Evolutionary conservation across 92 coral and sea anemone species (phyloP), one percentile per base, ranked within the genome.

Genomic region (Palythoa grandiflora): DNA sequence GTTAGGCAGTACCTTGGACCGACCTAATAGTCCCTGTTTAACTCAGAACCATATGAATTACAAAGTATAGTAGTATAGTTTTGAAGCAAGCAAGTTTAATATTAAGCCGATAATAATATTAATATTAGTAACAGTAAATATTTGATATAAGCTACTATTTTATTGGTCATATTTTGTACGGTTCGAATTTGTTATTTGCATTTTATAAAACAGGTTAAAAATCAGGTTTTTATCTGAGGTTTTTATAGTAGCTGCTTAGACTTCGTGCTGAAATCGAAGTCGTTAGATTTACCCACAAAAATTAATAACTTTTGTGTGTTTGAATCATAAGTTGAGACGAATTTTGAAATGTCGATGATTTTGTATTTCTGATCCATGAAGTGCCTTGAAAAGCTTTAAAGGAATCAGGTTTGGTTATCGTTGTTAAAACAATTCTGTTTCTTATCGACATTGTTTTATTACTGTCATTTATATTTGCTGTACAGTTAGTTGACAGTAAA

Each of bases 281-380:
- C 36, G 20, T 50, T 28, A 36, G 5, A 55, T 77, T 53, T 21
- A 28, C 68, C 51, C 11, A 6, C 20, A 65, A 13, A 50, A 54
- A 17, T 17, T 47, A 40, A 9, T 21, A 14, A 15, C 16, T 8
- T 44, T 48, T 75, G 80, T 55, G 57, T 71, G 8, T 10, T 35
- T 38, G 16, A 38, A 14, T 36, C 0, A 48, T 10, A 39, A 48
- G 38, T 36, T 38, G 6, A 70, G 48, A 28, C 21, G 17, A 39
- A 21, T 9, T 40, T 73, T 39, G 13, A 47, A 73, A 10, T 15
- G 78, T 17, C 53, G 68, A 15, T 19, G 48, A 53, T 73, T 39
- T 47, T 73, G 54, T 77, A 50, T 28, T 35, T 37, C 83, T 77
- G 68, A 77, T 77, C 40, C 44, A 77, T 5, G 80, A 55, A 77